These are phyloP conservation scores for Andrena camellia DNA, from an alignment of 2,888 invertebrate genomes.

Conservation along the genomic window DNA sequence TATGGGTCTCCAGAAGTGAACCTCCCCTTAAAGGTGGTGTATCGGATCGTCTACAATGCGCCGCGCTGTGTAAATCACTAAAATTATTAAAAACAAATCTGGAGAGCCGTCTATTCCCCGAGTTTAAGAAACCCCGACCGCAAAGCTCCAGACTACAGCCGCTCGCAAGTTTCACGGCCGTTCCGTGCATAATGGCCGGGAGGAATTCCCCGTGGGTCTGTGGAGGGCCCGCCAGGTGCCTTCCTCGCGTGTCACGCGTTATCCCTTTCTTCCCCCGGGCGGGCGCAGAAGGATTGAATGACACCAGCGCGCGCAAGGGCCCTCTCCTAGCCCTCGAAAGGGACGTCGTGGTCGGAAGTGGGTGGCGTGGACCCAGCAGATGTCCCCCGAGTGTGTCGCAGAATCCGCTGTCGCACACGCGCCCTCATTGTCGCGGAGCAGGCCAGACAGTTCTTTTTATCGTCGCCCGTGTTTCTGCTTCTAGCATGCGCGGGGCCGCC, in stretches of 20 bases:
- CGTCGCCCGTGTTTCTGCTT: background rate
- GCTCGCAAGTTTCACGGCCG: background rate
- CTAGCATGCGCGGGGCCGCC: background rate
- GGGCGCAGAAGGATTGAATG: conserved; percentile 8
- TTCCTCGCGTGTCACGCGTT: conserved; percentile 21
- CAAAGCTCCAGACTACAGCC: background rate
- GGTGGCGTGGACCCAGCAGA: conserved; percentile 24
- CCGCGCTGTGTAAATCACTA: too few relatives aligned
- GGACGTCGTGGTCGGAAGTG: conserved; percentile 10
- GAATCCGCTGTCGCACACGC: conserved; percentile 7
- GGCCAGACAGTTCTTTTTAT: background rate
- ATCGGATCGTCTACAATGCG: too few relatives aligned
- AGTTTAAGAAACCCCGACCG: background rate
- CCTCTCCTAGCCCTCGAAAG: background rate
- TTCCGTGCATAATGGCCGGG: background rate
- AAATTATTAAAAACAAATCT: too few relatives aligned
- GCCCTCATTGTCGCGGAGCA: background rate
- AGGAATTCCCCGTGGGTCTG: background rate
- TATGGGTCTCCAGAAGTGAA: too few relatives aligned
- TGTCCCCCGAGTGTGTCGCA: conserved; percentile 4
- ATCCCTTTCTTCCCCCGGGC: conserved; percentile 1
- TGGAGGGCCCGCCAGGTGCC: conserved; percentile 11
- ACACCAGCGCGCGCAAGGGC: conserved; percentile 4
- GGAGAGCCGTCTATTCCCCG: too few relatives aligned
- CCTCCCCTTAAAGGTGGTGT: too few relatives aligned